Evolutionary conservation across 2,113 vertebrate genomes (phyloP), one percentile per base, ranked within the genome.

Genomic region (Rhabdornis inornatus): DNA sequence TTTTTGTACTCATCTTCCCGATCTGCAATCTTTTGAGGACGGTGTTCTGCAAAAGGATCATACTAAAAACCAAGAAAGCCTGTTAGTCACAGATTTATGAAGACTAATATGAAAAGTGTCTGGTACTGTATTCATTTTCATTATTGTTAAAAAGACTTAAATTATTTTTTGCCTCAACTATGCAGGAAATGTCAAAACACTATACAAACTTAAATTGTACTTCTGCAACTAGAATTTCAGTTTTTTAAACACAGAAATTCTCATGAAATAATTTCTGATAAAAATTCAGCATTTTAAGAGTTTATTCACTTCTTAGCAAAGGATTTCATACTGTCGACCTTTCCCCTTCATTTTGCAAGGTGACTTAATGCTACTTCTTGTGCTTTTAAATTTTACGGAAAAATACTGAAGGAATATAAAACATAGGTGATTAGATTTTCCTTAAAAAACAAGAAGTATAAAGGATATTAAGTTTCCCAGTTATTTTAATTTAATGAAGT

Each of bases 1-100:
- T 98, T 98, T 98, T 99, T 99, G 98, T 99, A 99, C 92, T 99
- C 99, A 95, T 99, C 99, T 96, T 99, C 99, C 11, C 99, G 98
- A 81, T 99, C 99, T 3, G 99, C 99, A 39, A 99, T 99, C 98
- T 99, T 99, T 61, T 98, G 98, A 56, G 99, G 98, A 47, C 99
- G 98, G 90, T 99, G 99, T 45, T 99, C 99, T 87, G 99, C 99
- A 97, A 99, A 99, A 18, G 99, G 99, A 97, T 99, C 99, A 95
- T 99, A 99, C 99, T 99, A 87, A 60, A 95, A 94, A 84, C 8
- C 39, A 13, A 72, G 35, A 44, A 19, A 90, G 12, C 3, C 20
- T 12, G 55, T 84, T 40, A 89, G 87, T 40, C 52, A 68, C 25
- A 3, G 3, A 30, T 7, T 7, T 23, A 45, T 8, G 10, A 60